phyloP scores from a whole-genome alignment of 1,140 invertebrate genomes.

The Drosophila kepulauana region DNA sequence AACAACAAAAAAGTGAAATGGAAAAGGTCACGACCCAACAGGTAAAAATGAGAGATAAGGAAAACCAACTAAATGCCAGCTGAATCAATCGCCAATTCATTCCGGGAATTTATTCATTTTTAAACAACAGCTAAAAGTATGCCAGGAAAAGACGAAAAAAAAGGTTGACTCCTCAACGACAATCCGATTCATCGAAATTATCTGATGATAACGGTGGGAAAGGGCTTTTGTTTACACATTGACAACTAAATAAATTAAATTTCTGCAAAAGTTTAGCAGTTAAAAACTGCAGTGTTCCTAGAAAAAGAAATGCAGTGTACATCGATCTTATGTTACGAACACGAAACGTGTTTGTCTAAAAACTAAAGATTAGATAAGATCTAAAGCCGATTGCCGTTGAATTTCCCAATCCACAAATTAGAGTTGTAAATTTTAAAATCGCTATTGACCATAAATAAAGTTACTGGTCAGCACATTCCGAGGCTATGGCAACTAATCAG shows the following conservation, averaged over 20 bases:
- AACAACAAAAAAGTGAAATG: neutral
- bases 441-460: constrained; percentile 4
- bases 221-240: no score
- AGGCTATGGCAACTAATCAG: neutral
- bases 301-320: no score
- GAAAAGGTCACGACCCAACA: constrained; percentile 6
- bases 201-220: neutral
- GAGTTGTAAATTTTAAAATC: constrained; percentile 12
- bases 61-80: neutral
- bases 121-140: constrained; percentile 10
- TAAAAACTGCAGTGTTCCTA: no score
- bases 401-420: constrained; percentile 24
- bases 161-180: neutral
- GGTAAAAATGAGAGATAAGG: neutral
- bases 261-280: no score
- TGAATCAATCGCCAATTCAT: neutral
- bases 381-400: neutral
- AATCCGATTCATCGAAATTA: neutral
- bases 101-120: neutral
- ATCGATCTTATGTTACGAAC: no score
- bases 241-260: no score
- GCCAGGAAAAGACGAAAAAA: neutral
- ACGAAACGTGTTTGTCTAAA: no score
- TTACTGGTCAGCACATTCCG: neutral
- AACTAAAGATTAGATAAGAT: constrained; percentile 41